Base-by-base conservation (phyloP, 2,113 vertebrate genomes). In the Amblyornis subalaris region DNA sequence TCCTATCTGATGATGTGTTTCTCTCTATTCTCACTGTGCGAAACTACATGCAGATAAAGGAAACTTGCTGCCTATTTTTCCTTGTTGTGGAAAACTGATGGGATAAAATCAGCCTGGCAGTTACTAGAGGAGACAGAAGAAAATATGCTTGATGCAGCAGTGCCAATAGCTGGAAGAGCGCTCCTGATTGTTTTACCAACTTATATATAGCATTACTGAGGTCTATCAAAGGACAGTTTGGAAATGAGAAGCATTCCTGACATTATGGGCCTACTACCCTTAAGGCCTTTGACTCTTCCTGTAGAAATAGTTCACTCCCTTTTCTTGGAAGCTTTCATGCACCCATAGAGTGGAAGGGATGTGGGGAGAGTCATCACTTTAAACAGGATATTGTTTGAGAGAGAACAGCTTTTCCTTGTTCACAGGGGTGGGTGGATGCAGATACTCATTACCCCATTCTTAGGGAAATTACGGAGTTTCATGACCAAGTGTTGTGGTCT, bases 1-100 rank as follows among this genome's bases (percentile, higher is more conserved):
- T 97, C 91, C 91, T 94, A 73, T 95, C 88, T 89, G 85, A 58
- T 90, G 85, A 79, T 91, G 75, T 75, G 71, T 76, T 95, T 94
- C 84, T 94, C 61, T 91, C 66, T 91, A 33, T 70, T 87, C 69
- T 94, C 79, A 73, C 87, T 85, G 58, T 95, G 78, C 1, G 23
- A 91, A 95, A 94, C 84, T 87, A 86, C 45, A 40, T 40, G 47
- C 58, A 91, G 67, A 93, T 89, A 82, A 85, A 89, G 71, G 78
- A 94, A 91, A 91, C 71, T 88, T 89, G 58, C 60, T 90, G 71
- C 22, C 2, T 96, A 26, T 71, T 94, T 96, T 91, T 77, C 78
- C 60, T 86, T 90, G 58, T 94, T 96, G 72, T 96, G 71, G 55
- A 82, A 77, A 95, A 76, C 42, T 29, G 66, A 45, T 54, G 67